Evolutionary conservation across 1,140 invertebrate genomes (phyloP).

Genomic region (Drosophila murphyi): DNA sequence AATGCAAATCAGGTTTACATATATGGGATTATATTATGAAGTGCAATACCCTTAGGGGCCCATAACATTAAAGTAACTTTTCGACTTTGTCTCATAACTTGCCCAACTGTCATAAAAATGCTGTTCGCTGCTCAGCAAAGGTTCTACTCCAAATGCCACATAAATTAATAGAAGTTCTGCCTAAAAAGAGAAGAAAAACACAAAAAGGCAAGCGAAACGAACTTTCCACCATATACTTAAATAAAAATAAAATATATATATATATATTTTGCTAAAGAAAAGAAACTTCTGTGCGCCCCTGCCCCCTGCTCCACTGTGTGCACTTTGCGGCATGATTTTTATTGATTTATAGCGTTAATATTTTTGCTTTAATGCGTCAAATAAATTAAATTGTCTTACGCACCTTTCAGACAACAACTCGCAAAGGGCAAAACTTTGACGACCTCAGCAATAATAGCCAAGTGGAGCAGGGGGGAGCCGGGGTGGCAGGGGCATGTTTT

Average conservation of each 20-base stretch:
- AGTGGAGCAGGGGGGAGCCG: background rate
- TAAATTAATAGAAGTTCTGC: slow-evolving; percentile 73
- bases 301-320: background rate
- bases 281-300: slow-evolving; percentile 25
- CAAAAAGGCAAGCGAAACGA: slow-evolving; percentile 9
- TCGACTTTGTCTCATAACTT: slow-evolving; percentile 51
- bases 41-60: slow-evolving; percentile 23
- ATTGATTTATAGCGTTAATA: slow-evolving; percentile 83
- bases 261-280: slow-evolving; percentile 29
- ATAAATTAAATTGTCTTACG: slow-evolving; percentile 83
- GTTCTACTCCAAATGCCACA: slow-evolving; percentile 48
- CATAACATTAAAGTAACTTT: slow-evolving; percentile 59
- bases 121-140: slow-evolving; percentile 31
- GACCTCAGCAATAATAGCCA: slow-evolving; percentile 19
- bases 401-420: slow-evolving; percentile 62
- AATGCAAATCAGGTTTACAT: slow-evolving; percentile 11
- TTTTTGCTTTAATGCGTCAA: slow-evolving; percentile 82
- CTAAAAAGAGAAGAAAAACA: background rate
- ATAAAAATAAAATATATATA: slow-evolving; percentile 47
- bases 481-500: background rate
- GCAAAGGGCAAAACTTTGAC: slow-evolving; percentile 66
- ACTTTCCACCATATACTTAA: slow-evolving; percentile 47
- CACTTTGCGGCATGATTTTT: slow-evolving; percentile 46
- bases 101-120: slow-evolving; percentile 73
- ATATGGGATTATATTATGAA: slow-evolving; percentile 10